These are phyloP conservation scores for Rutilus rutilus DNA, from an alignment of 2,113 vertebrate genomes.

Conservation along the genomic window DNA sequence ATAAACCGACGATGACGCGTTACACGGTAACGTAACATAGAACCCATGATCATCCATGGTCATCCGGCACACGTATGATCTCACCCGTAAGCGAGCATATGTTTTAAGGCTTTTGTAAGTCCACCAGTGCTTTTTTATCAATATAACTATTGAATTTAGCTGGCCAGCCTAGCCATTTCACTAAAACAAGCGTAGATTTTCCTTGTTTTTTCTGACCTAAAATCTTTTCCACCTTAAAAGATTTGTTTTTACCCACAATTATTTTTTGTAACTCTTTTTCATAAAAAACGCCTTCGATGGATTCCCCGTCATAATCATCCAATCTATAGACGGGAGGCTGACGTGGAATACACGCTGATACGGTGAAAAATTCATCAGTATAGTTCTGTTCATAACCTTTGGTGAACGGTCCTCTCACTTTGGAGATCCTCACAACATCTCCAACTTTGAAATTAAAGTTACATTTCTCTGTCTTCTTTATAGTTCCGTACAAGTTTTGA, in stretches of 20 bases:
- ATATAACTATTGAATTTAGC: too few species aligned
- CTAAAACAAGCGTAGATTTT: too few species aligned
- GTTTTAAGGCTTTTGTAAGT: too few species aligned
- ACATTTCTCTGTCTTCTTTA: not conserved
- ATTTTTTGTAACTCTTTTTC: constrained; percentile 11
- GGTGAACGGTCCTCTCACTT: not conserved
- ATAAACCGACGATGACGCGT: too few species aligned
- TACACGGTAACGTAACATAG: too few species aligned
- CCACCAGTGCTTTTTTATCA: too few species aligned
- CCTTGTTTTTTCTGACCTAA: not conserved
- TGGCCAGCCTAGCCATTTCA: too few species aligned
- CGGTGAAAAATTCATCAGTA: not conserved
- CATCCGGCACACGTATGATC: too few species aligned
- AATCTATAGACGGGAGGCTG: too few species aligned
- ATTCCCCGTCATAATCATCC: not conserved
- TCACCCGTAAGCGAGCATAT: too few species aligned
- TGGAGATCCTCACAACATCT: not conserved
- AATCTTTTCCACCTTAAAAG: constrained; percentile 4
- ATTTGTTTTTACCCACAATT: not conserved
- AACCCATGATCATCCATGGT: too few species aligned
- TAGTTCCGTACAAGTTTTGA: not conserved
- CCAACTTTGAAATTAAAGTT: not conserved
- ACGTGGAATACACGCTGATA: too few species aligned
- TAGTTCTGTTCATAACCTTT: not conserved
- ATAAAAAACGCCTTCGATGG: not conserved